Conservation (phyloP, 2,797 vertebrate species). For the Ctenopoma kingsleyae region DNA sequence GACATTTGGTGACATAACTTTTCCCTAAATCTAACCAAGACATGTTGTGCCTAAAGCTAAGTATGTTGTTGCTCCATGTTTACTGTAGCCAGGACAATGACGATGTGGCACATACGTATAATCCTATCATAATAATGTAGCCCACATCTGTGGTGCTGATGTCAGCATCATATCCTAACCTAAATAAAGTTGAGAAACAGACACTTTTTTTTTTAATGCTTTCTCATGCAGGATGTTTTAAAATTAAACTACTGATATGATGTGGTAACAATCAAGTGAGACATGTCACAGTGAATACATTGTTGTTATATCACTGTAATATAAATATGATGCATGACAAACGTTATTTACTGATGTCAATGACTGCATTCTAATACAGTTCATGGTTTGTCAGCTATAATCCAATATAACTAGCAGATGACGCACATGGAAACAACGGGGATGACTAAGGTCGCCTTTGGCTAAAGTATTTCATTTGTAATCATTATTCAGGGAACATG, state of each 20-base stretch:
- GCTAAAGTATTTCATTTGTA: slow-evolving; percentile 28
- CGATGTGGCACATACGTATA: no score
- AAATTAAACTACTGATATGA: neutral
- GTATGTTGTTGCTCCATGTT: no score
- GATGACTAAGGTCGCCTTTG: slow-evolving; percentile 25
- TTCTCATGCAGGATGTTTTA: no score
- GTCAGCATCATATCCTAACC: no score
- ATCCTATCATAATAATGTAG: no score
- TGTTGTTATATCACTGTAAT: neutral
- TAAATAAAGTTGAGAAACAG: no score
- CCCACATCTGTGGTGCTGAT: no score
- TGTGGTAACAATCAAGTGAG: neutral
- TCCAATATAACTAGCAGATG: slow-evolving; percentile 12
- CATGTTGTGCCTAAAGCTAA: no score
- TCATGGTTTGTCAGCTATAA: neutral
- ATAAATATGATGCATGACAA: neutral
- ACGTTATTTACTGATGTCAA: neutral
- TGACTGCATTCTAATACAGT: neutral
- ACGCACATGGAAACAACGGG: neutral
- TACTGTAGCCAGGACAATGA: no score
- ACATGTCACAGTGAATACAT: neutral
- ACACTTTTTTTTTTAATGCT: no score
- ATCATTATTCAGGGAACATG: slow-evolving; percentile 23
- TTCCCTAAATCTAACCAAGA: no score
- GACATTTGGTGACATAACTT: no score